Conservation (phyloP, 2,888 invertebrate genomes). For the Luffia ferchaultella region DNA sequence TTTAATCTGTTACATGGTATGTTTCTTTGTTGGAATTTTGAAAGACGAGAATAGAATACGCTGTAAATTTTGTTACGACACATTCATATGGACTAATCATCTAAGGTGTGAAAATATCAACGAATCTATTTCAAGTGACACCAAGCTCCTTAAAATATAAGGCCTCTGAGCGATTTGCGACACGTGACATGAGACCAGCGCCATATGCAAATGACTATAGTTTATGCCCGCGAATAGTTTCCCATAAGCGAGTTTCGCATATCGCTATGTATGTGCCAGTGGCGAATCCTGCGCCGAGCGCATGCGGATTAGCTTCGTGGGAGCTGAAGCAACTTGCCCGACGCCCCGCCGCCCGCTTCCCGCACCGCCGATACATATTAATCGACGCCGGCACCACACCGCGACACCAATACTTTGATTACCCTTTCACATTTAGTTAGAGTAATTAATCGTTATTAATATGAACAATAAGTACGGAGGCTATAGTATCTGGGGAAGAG, state of each 20-base stretch:
- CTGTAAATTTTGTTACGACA: too few species aligned
- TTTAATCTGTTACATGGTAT: too few species aligned
- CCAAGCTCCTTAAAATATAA: too few species aligned
- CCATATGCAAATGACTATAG: background rate
- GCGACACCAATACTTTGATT: background rate
- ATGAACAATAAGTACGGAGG: too few species aligned
- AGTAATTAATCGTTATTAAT: background rate
- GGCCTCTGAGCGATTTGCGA: background rate
- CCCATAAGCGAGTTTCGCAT: background rate
- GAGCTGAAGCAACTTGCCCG: constrained; percentile 7
- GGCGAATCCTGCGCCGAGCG: background rate
- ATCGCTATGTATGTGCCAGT: background rate
- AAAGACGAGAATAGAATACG: too few species aligned
- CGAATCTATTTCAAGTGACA: too few species aligned
- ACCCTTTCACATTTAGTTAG: background rate
- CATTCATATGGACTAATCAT: too few species aligned
- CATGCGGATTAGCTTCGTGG: background rate
- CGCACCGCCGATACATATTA: constrained; percentile 13
- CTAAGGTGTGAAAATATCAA: too few species aligned
- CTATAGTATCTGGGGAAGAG: too few species aligned
- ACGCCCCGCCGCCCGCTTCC: constrained; percentile 9
- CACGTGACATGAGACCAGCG: background rate
- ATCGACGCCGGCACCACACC: constrained; percentile 8
- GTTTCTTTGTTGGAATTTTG: too few species aligned
- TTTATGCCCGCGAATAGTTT: background rate